Evolutionary conservation across 2,888 invertebrate species (phyloP).

Genomic region (Podabrus alpinus): DNA sequence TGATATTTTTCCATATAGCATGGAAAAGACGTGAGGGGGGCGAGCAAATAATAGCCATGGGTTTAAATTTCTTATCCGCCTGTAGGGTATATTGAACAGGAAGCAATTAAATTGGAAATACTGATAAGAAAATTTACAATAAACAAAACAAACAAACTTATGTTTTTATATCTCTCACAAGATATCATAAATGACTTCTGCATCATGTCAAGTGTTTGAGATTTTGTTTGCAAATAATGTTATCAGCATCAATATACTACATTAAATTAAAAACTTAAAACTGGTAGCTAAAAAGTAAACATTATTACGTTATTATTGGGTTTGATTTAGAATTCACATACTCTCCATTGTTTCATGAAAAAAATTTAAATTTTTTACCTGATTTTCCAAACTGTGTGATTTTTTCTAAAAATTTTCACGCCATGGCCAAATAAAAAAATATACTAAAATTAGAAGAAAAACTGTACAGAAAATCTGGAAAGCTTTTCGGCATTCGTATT

Average conservation of each 20-base stretch:
- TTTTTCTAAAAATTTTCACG: no score
- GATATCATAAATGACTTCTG: background rate
- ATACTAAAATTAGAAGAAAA: no score
- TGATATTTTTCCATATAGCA: no score
- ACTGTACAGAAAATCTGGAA: background rate
- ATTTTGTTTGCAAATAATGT: background rate
- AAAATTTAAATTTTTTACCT: no score
- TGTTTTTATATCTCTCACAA: background rate
- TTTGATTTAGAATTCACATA: no score
- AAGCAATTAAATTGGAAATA: background rate
- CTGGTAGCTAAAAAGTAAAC: background rate
- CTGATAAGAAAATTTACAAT: background rate
- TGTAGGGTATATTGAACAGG: background rate
- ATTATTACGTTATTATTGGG: no score
- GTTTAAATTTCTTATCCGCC: background rate
- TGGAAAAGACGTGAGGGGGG: no score
- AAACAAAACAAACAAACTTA: background rate
- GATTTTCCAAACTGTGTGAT: no score
- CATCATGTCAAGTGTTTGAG: background rate
- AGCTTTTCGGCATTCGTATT: background rate
- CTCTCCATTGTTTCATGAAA: no score
- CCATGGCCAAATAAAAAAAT: no score
- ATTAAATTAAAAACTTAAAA: background rate
- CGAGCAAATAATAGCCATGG: no score
- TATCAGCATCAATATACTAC: background rate